Evolutionary conservation across 1,140 invertebrate genomes (phyloP).

Genomic region (Octopus sinensis): DNA sequence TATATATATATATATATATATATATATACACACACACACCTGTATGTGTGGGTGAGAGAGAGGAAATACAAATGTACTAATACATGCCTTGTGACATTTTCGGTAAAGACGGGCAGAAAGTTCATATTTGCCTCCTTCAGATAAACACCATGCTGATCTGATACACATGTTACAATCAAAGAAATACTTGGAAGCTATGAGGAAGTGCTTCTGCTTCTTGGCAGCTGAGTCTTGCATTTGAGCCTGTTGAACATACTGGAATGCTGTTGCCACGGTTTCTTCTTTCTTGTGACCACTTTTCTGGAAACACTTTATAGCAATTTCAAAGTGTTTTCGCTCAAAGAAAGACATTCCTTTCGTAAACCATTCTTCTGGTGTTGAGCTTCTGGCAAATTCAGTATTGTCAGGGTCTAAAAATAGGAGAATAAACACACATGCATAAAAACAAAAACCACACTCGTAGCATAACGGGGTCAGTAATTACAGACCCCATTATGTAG

Average conservation of each 20-base stretch:
- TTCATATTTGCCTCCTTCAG: no score
- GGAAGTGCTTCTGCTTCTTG: conserved; percentile 42
- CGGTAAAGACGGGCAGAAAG: no score
- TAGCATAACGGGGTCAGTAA: no score
- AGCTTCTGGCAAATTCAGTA: conserved; percentile 41
- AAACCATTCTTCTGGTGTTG: conserved; percentile 42
- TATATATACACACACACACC: no score
- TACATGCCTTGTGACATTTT: no score
- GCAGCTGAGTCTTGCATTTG: conserved; percentile 34
- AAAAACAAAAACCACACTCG: no score
- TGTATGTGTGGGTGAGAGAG: no score
- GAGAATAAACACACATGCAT: no score
- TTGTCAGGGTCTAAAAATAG: no score
- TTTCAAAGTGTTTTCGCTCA: conserved; percentile 39
- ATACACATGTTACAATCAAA: conserved; percentile 36
- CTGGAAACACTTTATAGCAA: conserved; percentile 49
- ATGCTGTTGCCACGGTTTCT: conserved; percentile 42
- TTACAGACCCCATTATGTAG: no score
- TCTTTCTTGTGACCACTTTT: conserved; percentile 30
- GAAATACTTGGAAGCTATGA: conserved; percentile 38
- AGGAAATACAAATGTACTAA: no score
- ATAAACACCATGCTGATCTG: conserved; percentile 42
- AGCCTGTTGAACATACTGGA: conserved; percentile 40
- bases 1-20: no score
- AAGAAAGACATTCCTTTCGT: conserved; percentile 46